These are phyloP conservation scores for Pterocles orientalis DNA, from an alignment of 2,113 vertebrate genomes.

Conservation along the genomic window DNA sequence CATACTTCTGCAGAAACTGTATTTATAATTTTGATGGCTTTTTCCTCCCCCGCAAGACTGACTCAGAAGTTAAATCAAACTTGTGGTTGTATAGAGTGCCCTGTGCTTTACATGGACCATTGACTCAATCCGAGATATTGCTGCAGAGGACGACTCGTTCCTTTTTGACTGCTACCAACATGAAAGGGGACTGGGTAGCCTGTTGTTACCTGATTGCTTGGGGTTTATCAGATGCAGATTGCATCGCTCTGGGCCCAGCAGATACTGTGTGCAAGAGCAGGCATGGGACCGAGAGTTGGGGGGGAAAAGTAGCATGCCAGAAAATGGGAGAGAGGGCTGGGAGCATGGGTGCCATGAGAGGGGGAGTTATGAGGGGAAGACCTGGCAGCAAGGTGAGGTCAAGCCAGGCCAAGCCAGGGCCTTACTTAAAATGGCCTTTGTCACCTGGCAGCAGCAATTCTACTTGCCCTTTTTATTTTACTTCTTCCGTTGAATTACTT, in stretches of 20 bases:
- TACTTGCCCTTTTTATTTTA: not conserved
- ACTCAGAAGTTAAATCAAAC: not conserved
- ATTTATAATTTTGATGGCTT: not conserved
- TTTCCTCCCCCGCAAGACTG: not conserved
- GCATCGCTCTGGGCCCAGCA: fast-evolving
- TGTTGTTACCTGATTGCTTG: not conserved
- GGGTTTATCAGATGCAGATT: not conserved
- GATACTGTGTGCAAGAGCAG: not conserved
- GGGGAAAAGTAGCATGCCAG: not conserved
- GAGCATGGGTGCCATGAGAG: fast-evolving
- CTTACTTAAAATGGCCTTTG: not conserved
- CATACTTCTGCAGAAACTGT: not conserved
- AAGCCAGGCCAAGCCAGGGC: not conserved
- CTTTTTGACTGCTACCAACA: not conserved
- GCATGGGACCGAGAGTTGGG: fast-evolving
- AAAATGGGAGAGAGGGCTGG: not conserved
- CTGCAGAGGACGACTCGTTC: not conserved
- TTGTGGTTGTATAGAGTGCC: not conserved
- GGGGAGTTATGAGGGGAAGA: not conserved
- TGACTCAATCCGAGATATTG: not conserved
- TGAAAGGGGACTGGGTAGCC: not conserved
- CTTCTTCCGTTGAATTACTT: not conserved
- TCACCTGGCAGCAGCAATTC: conserved; percentile 12
- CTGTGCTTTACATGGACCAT: not conserved
- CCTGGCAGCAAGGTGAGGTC: not conserved